These are phyloP conservation scores for Phyto melanocephala DNA, from an alignment of 2,888 invertebrate species.

Conservation along the genomic window DNA sequence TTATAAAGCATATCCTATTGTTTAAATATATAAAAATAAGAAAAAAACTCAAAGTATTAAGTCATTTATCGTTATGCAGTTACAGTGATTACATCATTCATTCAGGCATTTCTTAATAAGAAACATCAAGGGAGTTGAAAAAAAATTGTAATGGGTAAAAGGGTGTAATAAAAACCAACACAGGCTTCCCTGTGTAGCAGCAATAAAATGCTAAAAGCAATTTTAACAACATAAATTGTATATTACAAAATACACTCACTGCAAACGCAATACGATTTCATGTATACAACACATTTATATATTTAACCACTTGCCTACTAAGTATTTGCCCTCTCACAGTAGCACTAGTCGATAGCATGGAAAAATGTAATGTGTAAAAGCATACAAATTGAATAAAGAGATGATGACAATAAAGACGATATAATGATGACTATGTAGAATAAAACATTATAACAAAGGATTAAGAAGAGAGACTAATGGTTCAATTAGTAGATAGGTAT, in stretches of 20 bases:
- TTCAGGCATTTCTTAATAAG: constrained; percentile 1
- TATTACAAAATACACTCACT: constrained; percentile 3
- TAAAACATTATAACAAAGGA: too few species aligned
- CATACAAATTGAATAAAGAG: constrained; percentile 37
- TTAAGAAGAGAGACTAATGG: too few species aligned
- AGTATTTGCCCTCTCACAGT: too few species aligned
- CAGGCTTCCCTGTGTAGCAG: neutral
- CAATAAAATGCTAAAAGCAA: constrained; percentile 12
- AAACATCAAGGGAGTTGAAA: neutral
- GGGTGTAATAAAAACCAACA: constrained; percentile 8
- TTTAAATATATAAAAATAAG: neutral
- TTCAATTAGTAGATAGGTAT: too few species aligned
- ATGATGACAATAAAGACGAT: constrained; percentile 21
- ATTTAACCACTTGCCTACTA: neutral
- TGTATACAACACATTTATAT: neutral
- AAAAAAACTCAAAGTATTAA: constrained; percentile 8
- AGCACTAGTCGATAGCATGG: too few species aligned
- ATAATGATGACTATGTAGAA: constrained; percentile 16
- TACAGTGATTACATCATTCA: constrained; percentile 50
- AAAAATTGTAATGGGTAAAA: neutral
- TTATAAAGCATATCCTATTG: neutral
- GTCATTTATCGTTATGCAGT: constrained; percentile 36
- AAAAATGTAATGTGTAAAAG: constrained; percentile 20
- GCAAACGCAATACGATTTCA: neutral
- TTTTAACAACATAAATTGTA: constrained; percentile 3